phyloP scores from a whole-genome alignment of 1,140 invertebrate genomes.

The Lasaia peninsularis region DNA sequence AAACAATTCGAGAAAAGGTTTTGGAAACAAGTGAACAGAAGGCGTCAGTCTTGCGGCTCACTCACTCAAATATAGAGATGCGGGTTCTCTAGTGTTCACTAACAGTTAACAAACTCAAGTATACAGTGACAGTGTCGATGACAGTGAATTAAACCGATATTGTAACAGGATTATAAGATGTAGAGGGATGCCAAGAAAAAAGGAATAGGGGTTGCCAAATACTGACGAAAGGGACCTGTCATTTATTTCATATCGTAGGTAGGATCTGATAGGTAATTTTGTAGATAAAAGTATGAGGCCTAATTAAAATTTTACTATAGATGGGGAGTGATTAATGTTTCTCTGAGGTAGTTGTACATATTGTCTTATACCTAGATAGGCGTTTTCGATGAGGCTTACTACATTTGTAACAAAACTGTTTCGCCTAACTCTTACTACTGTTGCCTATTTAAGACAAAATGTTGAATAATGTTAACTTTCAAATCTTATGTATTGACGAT shows the following conservation, averaged over 20 bases:
- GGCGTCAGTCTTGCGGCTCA: slow-evolving; percentile 66
- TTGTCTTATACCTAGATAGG: slow-evolving; percentile 27
- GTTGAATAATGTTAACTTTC: slow-evolving; percentile 16
- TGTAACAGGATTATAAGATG: background rate
- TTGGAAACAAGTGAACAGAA: slow-evolving; percentile 72
- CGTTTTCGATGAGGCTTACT: slow-evolving; percentile 45
- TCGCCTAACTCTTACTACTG: slow-evolving; percentile 38
- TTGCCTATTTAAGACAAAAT: slow-evolving; percentile 35
- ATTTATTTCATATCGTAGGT: slow-evolving; percentile 69
- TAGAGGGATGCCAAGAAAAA: slow-evolving; percentile 44
- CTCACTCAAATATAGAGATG: slow-evolving; percentile 64
- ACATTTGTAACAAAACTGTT: slow-evolving; percentile 45
- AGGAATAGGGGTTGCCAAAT: slow-evolving; percentile 53
- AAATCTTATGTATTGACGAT: slow-evolving; percentile 1
- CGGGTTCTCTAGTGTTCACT: slow-evolving; percentile 28
- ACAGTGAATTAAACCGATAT: slow-evolving; percentile 18
- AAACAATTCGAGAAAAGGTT: slow-evolving; percentile 72
- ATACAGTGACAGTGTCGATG: slow-evolving; percentile 31
- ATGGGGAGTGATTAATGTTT: slow-evolving; percentile 49
- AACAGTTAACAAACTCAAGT: slow-evolving; percentile 23
- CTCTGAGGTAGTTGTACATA: slow-evolving; percentile 42
- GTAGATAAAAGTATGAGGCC: slow-evolving; percentile 40
- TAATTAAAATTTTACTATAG: slow-evolving; percentile 33
- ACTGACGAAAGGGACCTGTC: slow-evolving; percentile 59
- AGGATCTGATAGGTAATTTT: slow-evolving; percentile 34